Conservation (phyloP, 2,797 vertebrate species). For the Enteromius anoplus region DNA sequence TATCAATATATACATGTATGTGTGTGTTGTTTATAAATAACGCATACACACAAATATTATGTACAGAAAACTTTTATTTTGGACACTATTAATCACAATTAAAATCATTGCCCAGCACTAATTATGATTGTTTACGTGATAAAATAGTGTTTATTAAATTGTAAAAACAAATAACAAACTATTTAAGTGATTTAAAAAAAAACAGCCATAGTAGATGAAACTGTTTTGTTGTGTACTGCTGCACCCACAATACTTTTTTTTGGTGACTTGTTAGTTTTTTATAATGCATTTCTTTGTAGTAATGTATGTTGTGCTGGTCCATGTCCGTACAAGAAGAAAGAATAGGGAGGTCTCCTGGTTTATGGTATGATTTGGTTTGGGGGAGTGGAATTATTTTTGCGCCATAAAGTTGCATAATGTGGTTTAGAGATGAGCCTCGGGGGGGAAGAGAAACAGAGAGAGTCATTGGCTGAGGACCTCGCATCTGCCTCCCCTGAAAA, state of each 20-base stretch:
- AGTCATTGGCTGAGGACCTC: constrained; percentile 35
- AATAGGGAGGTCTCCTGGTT: not conserved
- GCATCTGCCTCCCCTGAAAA: constrained; percentile 32
- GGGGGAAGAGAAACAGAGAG: constrained; percentile 24
- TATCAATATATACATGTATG: too few species aligned
- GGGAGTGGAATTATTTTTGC: not conserved
- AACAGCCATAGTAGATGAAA: too few species aligned
- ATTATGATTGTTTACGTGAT: not conserved
- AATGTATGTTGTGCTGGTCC: not conserved
- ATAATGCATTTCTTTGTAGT: not conserved
- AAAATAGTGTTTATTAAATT: not conserved
- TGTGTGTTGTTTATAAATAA: too few species aligned
- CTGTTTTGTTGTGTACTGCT: not conserved
- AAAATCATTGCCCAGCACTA: too few species aligned
- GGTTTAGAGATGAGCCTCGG: constrained; percentile 5
- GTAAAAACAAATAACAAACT: not conserved
- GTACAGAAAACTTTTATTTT: too few species aligned
- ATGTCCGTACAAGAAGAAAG: not conserved
- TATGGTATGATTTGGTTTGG: constrained; percentile 20
- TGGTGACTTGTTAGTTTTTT: not conserved
- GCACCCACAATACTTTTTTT: not conserved
- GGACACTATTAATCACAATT: too few species aligned
- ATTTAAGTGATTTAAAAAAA: not conserved
- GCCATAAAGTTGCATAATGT: constrained; percentile 36
- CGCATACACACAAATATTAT: too few species aligned